A percentile compares a stretch with the other conserved stretches of the same genome.
Evolutionary conservation across 2,888 invertebrate species (phyloP).

Genomic region (Mythimna vitellina): DNA sequence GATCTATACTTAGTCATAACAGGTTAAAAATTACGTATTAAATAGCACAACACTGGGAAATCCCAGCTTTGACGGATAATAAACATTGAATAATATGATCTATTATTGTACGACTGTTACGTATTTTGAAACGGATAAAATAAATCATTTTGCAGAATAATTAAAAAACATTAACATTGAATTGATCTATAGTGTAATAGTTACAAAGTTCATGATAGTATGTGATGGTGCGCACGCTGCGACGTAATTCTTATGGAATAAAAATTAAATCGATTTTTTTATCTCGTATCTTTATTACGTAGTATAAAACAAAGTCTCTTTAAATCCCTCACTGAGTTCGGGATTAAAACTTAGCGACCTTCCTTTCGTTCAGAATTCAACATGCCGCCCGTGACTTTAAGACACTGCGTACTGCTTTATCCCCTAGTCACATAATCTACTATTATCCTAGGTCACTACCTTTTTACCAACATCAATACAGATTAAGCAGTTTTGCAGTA

Average conservation of each 20-base stretch:
- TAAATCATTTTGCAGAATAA: constrained; percentile 4
- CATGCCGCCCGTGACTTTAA: too few species aligned
- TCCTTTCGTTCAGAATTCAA: too few species aligned
- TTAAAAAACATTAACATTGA: background rate
- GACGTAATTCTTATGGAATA: background rate
- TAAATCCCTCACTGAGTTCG: too few species aligned
- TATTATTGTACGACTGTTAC: constrained; percentile 24
- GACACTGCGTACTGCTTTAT: too few species aligned
- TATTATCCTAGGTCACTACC: too few species aligned
- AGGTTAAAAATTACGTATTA: background rate
- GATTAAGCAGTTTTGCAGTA: background rate
- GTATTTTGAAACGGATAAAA: constrained; percentile 15
- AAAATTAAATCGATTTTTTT: background rate
- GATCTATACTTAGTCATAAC: background rate
- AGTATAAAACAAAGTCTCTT: too few species aligned
- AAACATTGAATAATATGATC: constrained; percentile 15
- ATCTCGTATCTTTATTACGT: background rate
- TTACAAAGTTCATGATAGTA: constrained; percentile 16
- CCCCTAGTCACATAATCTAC: too few species aligned
- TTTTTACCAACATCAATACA: background rate
- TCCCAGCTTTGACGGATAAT: constrained; percentile 15
- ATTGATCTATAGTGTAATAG: background rate
- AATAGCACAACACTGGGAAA: constrained; percentile 7
- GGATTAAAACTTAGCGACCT: too few species aligned
- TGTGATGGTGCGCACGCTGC: background rate